Percentiles rank a stretch among this genome's conserved stretches.
phyloP scores from a whole-genome alignment of 2,888 invertebrate species.

The Agrochola circellaris region DNA sequence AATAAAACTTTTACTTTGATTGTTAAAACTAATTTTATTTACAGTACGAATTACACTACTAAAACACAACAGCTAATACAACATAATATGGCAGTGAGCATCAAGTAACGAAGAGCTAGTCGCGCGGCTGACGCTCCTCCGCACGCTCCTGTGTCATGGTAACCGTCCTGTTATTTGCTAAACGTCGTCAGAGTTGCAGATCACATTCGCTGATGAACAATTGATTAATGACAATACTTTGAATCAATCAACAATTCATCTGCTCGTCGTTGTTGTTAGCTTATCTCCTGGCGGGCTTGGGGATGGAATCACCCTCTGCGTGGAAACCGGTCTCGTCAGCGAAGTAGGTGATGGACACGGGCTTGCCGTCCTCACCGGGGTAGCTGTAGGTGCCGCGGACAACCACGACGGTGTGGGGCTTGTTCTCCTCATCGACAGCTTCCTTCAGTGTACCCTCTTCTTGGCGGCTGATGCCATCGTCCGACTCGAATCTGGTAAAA shows the following conservation, averaged over 20 bases:
- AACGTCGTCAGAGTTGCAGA: conserved; percentile 27
- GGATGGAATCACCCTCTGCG: conserved; percentile 91
- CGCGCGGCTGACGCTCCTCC: conserved; percentile 16
- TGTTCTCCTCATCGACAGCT: conserved; percentile 89
- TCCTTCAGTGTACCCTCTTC: conserved; percentile 86
- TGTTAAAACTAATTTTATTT: conserved; percentile 48
- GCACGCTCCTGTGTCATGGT: conserved; percentile 30
- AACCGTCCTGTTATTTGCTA: conserved; percentile 35
- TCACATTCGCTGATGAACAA: conserved; percentile 20
- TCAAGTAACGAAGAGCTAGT: conserved; percentile 26
- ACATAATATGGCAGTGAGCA: conserved; percentile 82
- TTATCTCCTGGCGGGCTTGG: conserved; percentile 82
- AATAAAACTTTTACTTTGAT: not conserved
- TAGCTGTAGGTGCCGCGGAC: conserved; percentile 92
- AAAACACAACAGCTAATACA: conserved; percentile 78
- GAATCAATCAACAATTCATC: conserved; percentile 61
- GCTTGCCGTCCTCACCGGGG: conserved; percentile 89
- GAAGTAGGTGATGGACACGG: conserved; percentile 87
- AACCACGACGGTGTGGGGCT: conserved; percentile 89
- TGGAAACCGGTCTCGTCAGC: conserved; percentile 92
- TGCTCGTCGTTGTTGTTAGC: conserved; percentile 30
- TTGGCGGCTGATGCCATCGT: conserved; percentile 88
- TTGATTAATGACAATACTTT: conserved; percentile 26
- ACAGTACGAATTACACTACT: conserved; percentile 68
- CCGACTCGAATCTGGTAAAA: conserved; percentile 81